Evolutionary conservation across 2,888 invertebrate species (phyloP).

Genomic region (Drosophila rubida): DNA sequence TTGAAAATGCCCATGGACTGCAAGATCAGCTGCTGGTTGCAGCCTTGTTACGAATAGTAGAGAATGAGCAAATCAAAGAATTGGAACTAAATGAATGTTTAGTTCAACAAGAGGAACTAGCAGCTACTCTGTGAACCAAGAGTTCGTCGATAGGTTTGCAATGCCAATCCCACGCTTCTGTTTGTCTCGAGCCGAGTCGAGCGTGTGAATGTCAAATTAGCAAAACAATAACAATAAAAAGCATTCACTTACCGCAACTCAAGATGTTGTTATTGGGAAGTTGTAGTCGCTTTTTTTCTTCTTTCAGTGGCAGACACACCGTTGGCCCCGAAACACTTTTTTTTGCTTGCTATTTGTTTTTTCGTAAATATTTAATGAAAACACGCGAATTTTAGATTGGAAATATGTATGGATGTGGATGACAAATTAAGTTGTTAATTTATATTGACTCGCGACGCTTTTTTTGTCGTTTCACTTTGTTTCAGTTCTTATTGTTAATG

Average conservation of each 20-base stretch:
- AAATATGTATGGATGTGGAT: slow-evolving; percentile 42
- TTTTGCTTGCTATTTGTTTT: slow-evolving; percentile 5
- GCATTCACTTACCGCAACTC: slow-evolving; percentile 40
- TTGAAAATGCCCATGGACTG: background rate
- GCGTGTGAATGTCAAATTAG: slow-evolving; percentile 34
- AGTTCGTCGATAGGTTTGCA: background rate
- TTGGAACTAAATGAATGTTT: slow-evolving; percentile 15
- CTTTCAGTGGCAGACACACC: slow-evolving; percentile 26
- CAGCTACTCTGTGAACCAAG: background rate
- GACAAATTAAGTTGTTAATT: slow-evolving; percentile 45
- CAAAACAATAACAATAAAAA: slow-evolving; percentile 35
- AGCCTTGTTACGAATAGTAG: slow-evolving; percentile 6
- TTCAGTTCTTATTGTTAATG: slow-evolving; percentile 16
- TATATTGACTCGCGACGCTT: slow-evolving; percentile 41
- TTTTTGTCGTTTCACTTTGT: slow-evolving; percentile 40
- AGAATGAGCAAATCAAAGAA: slow-evolving; percentile 4
- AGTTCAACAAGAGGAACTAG: slow-evolving; percentile 11
- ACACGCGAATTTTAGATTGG: slow-evolving; percentile 34
- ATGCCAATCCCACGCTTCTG: slow-evolving; percentile 8
- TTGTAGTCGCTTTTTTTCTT: slow-evolving; percentile 16
- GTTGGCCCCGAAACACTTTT: slow-evolving; percentile 63
- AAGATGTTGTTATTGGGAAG: slow-evolving; percentile 16
- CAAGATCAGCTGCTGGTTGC: background rate
- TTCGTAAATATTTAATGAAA: slow-evolving; percentile 31
- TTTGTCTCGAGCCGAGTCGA: background rate